phyloP scores from a whole-genome alignment of 2,113 vertebrate genomes.

The Oxygymnocypris stewartii region DNA sequence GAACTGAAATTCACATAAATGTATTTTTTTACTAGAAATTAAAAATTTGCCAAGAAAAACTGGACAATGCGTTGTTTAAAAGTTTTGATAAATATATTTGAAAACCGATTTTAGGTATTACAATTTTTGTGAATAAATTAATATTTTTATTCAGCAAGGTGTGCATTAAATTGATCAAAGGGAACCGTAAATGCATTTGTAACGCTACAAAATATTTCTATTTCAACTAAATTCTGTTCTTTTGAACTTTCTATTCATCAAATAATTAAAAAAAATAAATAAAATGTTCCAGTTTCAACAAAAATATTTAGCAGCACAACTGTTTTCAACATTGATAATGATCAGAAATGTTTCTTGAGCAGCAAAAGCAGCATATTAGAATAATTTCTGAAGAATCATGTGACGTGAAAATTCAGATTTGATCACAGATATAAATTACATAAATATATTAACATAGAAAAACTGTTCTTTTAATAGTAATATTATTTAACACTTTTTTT shows the following conservation, averaged over 20 bases:
- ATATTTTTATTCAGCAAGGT: not conserved
- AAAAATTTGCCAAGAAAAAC: not conserved
- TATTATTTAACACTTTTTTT: too few relatives aligned
- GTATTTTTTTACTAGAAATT: not conserved
- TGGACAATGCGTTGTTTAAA: not conserved
- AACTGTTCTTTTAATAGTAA: not conserved
- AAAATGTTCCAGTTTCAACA: not conserved
- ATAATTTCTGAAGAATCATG: not conserved
- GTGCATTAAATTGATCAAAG: not conserved
- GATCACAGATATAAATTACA: not conserved
- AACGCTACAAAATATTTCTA: not conserved
- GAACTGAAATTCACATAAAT: not conserved
- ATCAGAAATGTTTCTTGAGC: not conserved
- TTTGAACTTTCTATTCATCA: not conserved
- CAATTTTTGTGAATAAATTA: too few relatives aligned
- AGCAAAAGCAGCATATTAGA: not conserved
- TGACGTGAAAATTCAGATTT: not conserved
- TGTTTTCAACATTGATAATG: not conserved
- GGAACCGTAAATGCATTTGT: not conserved
- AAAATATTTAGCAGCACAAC: not conserved
- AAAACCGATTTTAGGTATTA: too few relatives aligned
- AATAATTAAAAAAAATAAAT: not conserved
- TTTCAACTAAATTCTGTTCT: not conserved
- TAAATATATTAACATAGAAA: not conserved
- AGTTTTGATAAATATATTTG: not conserved